phyloP scores from a whole-genome alignment of 2,888 invertebrate genomes.

The Drosophila mercatorum region DNA sequence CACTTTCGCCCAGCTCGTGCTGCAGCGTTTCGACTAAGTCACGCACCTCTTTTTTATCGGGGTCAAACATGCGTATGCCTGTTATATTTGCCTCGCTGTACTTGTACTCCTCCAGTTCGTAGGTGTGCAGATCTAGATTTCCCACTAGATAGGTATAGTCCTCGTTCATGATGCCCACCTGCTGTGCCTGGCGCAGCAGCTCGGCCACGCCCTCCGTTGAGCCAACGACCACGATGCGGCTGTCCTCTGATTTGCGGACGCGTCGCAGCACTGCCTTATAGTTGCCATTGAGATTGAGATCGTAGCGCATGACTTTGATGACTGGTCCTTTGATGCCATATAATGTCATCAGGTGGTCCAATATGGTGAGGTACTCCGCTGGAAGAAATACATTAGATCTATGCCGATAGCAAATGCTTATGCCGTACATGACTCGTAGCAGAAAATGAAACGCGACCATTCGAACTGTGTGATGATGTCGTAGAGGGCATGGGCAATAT shows the following conservation, averaged over 20 bases:
- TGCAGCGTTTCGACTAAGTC: constrained; percentile 70
- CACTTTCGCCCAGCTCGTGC: constrained; percentile 60
- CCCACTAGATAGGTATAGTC: constrained; percentile 94
- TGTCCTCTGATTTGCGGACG: constrained; percentile 89
- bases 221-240: constrained; percentile 90
- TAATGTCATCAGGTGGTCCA: constrained; percentile 89
- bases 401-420: too few species aligned
- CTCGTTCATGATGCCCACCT: constrained; percentile 98
- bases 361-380: constrained; percentile 87
- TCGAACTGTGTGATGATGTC: constrained; percentile 89
- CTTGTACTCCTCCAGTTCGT: constrained; percentile 90
- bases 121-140: constrained; percentile 88
- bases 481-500: constrained; percentile 87
- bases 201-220: constrained; percentile 86
- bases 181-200: constrained; percentile 91
- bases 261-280: constrained; percentile 88
- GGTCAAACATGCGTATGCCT: constrained; percentile 88
- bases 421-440: constrained; percentile 84
- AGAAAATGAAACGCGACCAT: constrained; percentile 94
- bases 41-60: constrained; percentile 86
- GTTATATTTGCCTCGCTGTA: constrained; percentile 94
- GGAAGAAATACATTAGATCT: neutral
- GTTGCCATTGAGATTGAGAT: constrained; percentile 89
- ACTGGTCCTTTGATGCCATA: constrained; percentile 86
- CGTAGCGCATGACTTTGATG: constrained; percentile 88